Evolutionary conservation across 2,113 vertebrate species (phyloP), one percentile per base, ranked within the genome.

Genomic region (Eptesicus fuscus): DNA sequence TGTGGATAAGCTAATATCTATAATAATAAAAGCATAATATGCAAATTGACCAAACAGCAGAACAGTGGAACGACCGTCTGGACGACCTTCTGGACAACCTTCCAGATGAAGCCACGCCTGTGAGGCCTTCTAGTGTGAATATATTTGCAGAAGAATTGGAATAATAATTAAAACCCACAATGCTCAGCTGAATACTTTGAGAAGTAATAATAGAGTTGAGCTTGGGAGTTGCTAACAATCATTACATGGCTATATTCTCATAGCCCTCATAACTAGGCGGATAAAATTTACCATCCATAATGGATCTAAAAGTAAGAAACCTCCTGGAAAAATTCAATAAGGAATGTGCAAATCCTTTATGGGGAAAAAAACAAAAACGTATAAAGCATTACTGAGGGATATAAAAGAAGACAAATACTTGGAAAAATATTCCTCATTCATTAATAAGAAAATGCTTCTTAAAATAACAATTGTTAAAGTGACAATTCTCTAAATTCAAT

Each of bases 361-460:
- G 9, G 5, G 70, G 16, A 56, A 71, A 37, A 53, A 73, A 56
- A n/a, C n/a, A n/a, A 79, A 37, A 37, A 22, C 23, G 2, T 63
- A 65, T 37, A 88, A 77, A 90, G 1, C 18, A 90, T 77, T 83
- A 80, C 18, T 51, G 23, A 86, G 6, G 14, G 0, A n/a, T 49
- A 49, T 49, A 74, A 95, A 96, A 74, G 32, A 86, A 90, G 49
- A 69, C 65, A 89, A 56, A 59, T 65, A 90, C 61, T 59, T 88
- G 32, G 22, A 74, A 32, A 91, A 90, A 61, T 44, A 89, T 28
- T 63, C 8, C 42, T 42, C 78, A 28, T 53, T 90, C n/a, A n/a
- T 70, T 12, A 96, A 84, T 23, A 93, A n/a, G 25, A 93, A 97
- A 90, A 84, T 69, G 22, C 1, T 18, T 25, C 12, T 61, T 28